phyloP scores from a whole-genome alignment of 1,140 invertebrate genomes.

The Megathymus violae region DNA sequence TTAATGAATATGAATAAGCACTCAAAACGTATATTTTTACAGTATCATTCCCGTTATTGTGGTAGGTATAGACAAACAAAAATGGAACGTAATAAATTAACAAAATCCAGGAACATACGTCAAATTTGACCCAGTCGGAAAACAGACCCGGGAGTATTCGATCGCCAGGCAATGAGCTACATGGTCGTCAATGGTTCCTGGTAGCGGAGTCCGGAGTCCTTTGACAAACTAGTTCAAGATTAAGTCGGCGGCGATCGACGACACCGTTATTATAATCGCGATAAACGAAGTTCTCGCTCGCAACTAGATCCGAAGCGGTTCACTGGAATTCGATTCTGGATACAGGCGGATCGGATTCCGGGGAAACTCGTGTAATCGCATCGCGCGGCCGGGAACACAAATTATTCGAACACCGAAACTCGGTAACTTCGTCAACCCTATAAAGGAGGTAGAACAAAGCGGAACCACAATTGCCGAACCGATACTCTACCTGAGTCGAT shows the following conservation, averaged over 20 bases:
- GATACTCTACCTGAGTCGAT: constrained; percentile 74
- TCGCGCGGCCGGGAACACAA: constrained; percentile 76
- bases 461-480: constrained; percentile 76
- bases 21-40: too few relatives aligned
- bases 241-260: constrained; percentile 33
- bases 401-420: constrained; percentile 79
- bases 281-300: constrained; percentile 54
- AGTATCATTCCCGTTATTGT: too few relatives aligned
- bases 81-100: too few relatives aligned
- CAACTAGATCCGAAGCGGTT: constrained; percentile 58
- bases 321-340: constrained; percentile 62
- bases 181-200: too few relatives aligned
- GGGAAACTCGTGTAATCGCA: constrained; percentile 72
- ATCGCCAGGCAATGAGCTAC: not conserved
- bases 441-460: constrained; percentile 78
- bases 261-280: constrained; percentile 41
- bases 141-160: too few relatives aligned
- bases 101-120: too few relatives aligned
- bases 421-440: constrained; percentile 79
- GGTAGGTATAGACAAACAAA: too few relatives aligned
- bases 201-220: constrained; percentile 1
- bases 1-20: too few relatives aligned
- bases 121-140: too few relatives aligned
- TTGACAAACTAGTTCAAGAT: constrained; percentile 39
- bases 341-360: constrained; percentile 70